Base-by-base conservation (phyloP, 2,888 invertebrate genomes). In the Magallana nippona region DNA sequence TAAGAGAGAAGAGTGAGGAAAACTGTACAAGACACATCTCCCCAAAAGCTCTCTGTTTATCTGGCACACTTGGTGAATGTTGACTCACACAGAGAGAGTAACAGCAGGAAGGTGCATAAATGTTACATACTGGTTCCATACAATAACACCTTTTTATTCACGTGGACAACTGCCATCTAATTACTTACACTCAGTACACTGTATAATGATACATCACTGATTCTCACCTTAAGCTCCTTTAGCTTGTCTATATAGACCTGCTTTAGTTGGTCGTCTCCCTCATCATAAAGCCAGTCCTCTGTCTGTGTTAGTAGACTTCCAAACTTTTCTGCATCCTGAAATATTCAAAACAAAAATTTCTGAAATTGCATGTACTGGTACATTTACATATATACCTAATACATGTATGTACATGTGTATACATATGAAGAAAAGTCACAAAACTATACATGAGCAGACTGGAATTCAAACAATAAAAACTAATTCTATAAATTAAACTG, bases 241-340 rank as follows among this genome's bases (percentile, higher is more conserved):
- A 96, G 93, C 89, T 95, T 95, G 78, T 96, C 95, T 22, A 95
- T 92, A 91, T 96, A 96, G 58, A 96, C 95, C 91, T 96, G 96
- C 92, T 96, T 96, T 89, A 96, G 96, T 93, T 98, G 97, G 92
- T 99, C 97, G 94, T 98, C 98, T 3, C 99, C 99, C 85, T 97
- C 97, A 92, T 98, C 99, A 92, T 99, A 99, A 22, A 99, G 95
- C 99, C 99, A 99, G 93, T 97, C 96, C 94, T 99, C 99, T 90
- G 98, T 97, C 27, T 96, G 96, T 91, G 97, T 97, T 58, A 99
- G 95, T 88, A 96, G 95, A 10, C 89, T 87, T 19, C 91, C 92
- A 85, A 95, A 92, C 11, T 89, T 83, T 55, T 91, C 91, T 79
- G 91, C 88, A 27, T 93, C 93, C 91, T 93, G 81, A 2, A 83